phyloP scores from a whole-genome alignment of 2,888 invertebrate species.

The Lasioglossum marginatum region DNA sequence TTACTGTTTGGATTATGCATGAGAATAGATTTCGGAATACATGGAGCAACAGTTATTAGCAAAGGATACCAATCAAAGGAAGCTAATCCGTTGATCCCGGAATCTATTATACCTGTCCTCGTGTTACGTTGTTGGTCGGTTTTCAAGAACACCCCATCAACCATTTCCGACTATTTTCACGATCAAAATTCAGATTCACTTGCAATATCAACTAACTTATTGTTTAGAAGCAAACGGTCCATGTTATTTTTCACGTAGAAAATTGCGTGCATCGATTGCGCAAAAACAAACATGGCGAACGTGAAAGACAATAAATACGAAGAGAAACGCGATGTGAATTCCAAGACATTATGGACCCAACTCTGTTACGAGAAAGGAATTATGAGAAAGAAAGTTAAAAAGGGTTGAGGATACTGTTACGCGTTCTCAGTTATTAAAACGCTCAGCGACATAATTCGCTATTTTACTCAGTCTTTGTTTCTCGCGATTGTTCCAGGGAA shows the following conservation, averaged over 20 bases:
- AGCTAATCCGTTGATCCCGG: constrained; percentile 10
- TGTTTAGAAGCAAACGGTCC: background rate
- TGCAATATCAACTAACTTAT: background rate
- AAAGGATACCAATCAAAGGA: constrained; percentile 19
- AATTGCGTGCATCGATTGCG: background rate
- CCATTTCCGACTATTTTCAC: background rate
- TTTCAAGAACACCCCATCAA: background rate
- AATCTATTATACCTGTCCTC: constrained; percentile 20
- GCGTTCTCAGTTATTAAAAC: background rate
- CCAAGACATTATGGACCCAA: too few species aligned
- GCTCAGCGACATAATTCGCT: background rate
- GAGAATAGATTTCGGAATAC: constrained; percentile 10
- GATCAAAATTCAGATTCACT: background rate
- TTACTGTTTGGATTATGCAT: background rate
- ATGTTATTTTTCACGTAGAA: background rate
- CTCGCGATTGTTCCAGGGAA: background rate
- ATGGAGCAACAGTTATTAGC: constrained; percentile 1
- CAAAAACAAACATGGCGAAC: background rate
- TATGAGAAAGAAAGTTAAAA: background rate
- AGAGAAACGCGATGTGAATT: background rate
- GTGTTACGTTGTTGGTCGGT: background rate
- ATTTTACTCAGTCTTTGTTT: background rate
- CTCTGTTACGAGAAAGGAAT: too few species aligned
- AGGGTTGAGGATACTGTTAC: background rate
- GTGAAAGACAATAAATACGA: background rate